Percentiles rank a stretch among this genome's conserved stretches.
Evolutionary conservation across 2,797 vertebrate species (phyloP).

Genomic region (Oryzias dopingdopingensis): DNA sequence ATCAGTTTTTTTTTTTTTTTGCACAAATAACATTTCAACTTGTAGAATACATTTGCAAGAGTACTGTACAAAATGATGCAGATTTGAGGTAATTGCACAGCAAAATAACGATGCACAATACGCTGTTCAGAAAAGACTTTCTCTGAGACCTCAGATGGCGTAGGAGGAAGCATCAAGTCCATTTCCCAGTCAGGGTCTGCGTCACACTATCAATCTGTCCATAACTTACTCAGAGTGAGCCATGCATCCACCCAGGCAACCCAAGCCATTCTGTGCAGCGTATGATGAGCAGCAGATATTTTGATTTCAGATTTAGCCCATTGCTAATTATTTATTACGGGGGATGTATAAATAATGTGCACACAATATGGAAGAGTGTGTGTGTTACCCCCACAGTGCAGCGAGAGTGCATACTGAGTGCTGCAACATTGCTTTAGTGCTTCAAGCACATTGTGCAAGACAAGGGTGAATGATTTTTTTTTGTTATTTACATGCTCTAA

Average conservation of each 20-base stretch:
- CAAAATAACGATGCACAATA: slow-evolving; percentile 41
- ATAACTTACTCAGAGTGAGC: slow-evolving; percentile 47
- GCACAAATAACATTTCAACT: not conserved
- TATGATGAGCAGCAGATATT: slow-evolving; percentile 54
- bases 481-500: slow-evolving; percentile 66
- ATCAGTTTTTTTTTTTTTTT: too few species aligned
- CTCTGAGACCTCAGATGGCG: slow-evolving; percentile 38
- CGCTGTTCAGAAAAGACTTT: slow-evolving; percentile 45
- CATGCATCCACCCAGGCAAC: slow-evolving; percentile 25
- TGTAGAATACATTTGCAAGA: slow-evolving; percentile 16
- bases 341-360: slow-evolving; percentile 43
- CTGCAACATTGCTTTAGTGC: slow-evolving; percentile 46
- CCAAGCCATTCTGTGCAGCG: slow-evolving; percentile 16
- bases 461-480: slow-evolving; percentile 49
- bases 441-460: slow-evolving; percentile 51
- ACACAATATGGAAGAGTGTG: slow-evolving; percentile 49
- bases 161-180: slow-evolving; percentile 44
- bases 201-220: slow-evolving; percentile 49
- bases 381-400: slow-evolving; percentile 42
- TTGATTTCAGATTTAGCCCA: slow-evolving; percentile 41
- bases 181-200: slow-evolving; percentile 43
- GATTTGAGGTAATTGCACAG: slow-evolving; percentile 45
- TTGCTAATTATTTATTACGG: slow-evolving; percentile 36
- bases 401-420: slow-evolving; percentile 32
- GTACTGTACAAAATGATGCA: slow-evolving; percentile 25